A percentile compares a stretch with the other conserved stretches of the same genome.
Evolutionary conservation across 2,888 invertebrate species (phyloP).

Genomic region (Andrena fulva): DNA sequence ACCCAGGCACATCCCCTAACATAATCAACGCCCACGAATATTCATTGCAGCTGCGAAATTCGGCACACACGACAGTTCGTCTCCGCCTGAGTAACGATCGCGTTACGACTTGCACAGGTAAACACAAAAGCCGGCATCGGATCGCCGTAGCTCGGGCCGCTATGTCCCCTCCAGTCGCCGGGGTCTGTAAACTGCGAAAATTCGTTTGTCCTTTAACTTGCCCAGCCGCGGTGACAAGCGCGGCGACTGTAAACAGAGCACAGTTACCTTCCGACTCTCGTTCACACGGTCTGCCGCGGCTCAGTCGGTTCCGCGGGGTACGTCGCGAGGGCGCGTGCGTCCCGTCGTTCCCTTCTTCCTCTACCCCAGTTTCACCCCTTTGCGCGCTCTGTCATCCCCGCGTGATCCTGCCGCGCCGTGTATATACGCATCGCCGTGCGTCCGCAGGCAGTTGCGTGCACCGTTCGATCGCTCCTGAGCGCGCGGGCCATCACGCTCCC

Average conservation of each 20-base stretch:
- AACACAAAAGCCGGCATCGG: background rate
- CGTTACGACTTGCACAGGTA: too few relatives aligned
- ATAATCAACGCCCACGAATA: too few relatives aligned
- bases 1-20: too few relatives aligned
- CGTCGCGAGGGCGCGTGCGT: conserved; percentile 54
- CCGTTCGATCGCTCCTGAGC: background rate
- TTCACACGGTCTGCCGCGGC: background rate
- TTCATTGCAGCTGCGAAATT: too few relatives aligned
- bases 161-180: background rate
- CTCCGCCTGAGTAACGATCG: too few relatives aligned
- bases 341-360: conserved; percentile 12
- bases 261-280: background rate
- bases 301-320: conserved; percentile 9
- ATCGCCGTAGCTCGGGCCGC: background rate
- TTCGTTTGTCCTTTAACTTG: background rate
- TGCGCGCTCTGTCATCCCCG: background rate
- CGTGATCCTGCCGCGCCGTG: conserved; percentile 13
- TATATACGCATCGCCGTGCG: conserved; percentile 7
- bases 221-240: background rate
- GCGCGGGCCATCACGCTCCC: background rate
- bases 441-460: background rate
- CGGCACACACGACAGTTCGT: too few relatives aligned
- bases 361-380: conserved; percentile 37
- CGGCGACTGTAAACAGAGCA: conserved; percentile 16
- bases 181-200: background rate